phyloP scores from a whole-genome alignment of 1,140 invertebrate species.

The Agrilus planipennis region DNA sequence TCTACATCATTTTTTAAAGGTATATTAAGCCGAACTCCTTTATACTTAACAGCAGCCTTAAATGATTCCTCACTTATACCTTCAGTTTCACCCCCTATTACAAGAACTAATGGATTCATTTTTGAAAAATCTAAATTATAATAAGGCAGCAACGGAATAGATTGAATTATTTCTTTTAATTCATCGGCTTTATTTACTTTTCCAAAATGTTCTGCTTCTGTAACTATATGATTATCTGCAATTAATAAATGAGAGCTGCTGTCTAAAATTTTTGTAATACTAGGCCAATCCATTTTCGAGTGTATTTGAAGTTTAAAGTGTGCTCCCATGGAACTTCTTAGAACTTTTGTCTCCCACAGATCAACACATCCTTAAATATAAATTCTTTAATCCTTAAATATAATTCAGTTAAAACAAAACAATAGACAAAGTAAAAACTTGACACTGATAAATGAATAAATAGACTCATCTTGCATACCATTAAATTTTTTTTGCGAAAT shows the following conservation, averaged over 20 bases:
- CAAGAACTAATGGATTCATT: constrained; percentile 43
- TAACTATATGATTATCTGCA: constrained; percentile 51
- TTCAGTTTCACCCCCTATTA: constrained; percentile 82
- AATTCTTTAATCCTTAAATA: too few relatives aligned
- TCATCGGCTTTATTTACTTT: constrained; percentile 18
- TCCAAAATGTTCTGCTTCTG: background rate
- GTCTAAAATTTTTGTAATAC: constrained; percentile 40
- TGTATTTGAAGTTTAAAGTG: constrained; percentile 69
- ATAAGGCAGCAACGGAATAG: constrained; percentile 49
- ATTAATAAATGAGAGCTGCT: constrained; percentile 47
- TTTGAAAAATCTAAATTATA: constrained; percentile 45
- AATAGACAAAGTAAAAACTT: too few relatives aligned
- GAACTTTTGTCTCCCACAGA: constrained; percentile 78
- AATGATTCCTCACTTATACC: constrained; percentile 60
- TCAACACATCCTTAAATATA: constrained; percentile 66
- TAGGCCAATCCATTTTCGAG: constrained; percentile 50
- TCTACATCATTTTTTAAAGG: constrained; percentile 67
- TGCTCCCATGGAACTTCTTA: constrained; percentile 66
- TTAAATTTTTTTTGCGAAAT: too few relatives aligned
- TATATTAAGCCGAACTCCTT: constrained; percentile 58
- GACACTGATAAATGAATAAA: too few relatives aligned
- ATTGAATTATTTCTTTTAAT: constrained; percentile 18
- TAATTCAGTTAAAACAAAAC: too few relatives aligned
- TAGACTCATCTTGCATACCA: too few relatives aligned
- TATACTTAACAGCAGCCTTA: constrained; percentile 39